phyloP scores from a whole-genome alignment of 2,113 vertebrate species.

The Corythaeola cristata region DNA sequence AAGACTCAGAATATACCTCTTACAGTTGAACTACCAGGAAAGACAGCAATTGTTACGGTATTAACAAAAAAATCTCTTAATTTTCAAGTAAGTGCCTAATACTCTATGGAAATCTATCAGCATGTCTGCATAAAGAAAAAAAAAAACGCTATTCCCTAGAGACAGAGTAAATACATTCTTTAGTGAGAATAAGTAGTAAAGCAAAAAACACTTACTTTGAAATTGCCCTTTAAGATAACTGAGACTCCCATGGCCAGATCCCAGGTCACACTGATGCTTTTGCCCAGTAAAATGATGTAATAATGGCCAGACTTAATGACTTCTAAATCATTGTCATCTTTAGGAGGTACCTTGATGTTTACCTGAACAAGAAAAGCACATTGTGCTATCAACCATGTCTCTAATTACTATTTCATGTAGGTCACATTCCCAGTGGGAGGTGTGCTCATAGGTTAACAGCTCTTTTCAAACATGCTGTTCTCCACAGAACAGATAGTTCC shows the following conservation, averaged over 20 bases:
- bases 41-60: background rate
- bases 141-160: background rate
- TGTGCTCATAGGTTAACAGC: fast-evolving
- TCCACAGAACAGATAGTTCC: background rate
- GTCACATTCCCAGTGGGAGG: background rate
- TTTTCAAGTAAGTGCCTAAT: background rate
- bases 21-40: background rate
- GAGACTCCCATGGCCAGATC: slow-evolving; percentile 84
- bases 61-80: background rate
- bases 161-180: background rate
- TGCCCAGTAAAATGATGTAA: slow-evolving; percentile 84
- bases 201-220: slow-evolving; percentile 77
- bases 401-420: background rate
- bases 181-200: background rate
- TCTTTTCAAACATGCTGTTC: background rate
- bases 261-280: slow-evolving; percentile 87
- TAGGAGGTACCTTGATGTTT: slow-evolving; percentile 81
- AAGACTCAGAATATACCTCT: background rate
- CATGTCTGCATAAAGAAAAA: background rate
- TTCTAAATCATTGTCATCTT: slow-evolving; percentile 80
- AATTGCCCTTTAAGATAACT: slow-evolving; percentile 83
- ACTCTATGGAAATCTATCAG: background rate
- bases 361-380: slow-evolving; percentile 74
- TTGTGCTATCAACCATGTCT: background rate
- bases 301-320: slow-evolving; percentile 87